Conservation (phyloP, 2,797 vertebrate species). For the Acipenser ruthenus region DNA sequence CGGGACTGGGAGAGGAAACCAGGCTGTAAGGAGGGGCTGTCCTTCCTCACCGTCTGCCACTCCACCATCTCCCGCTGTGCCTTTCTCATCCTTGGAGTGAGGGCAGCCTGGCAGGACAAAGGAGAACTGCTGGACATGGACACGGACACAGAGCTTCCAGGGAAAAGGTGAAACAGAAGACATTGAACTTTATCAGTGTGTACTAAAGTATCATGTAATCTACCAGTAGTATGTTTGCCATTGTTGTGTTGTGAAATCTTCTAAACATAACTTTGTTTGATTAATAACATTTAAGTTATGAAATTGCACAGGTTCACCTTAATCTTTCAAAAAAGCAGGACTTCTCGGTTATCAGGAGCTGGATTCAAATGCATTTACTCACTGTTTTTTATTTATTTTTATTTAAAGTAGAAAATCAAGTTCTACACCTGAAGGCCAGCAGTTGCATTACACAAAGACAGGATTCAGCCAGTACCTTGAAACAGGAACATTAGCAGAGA, state of each 20-base stretch:
- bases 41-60: conserved; percentile 61
- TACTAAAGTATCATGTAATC: no score
- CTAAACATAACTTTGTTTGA: no score
- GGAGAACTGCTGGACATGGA: conserved; percentile 28
- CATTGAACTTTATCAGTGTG: no score
- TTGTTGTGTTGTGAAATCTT: no score
- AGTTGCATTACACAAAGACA: conserved; percentile 19
- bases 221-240: no score
- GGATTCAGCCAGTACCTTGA: conserved; percentile 26
- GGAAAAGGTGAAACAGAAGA: conserved; percentile 34
- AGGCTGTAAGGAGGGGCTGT: conserved; percentile 49
- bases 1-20: conserved; percentile 41
- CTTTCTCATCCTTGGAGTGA: conserved; percentile 64
- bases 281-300: no score
- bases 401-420: conserved; percentile 35
- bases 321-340: no score
- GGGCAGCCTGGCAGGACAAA: conserved; percentile 59
- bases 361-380: background rate
- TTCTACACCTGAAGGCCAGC: conserved; percentile 31
- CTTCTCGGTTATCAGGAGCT: no score
- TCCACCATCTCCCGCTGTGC: conserved; percentile 64
- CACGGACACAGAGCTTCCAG: conserved; percentile 18
- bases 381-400: conserved; percentile 7
- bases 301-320: no score
- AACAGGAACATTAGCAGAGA: conserved; percentile 40